Conservation (phyloP, 2,797 vertebrate genomes). For the Lophotriccus pileatus region DNA sequence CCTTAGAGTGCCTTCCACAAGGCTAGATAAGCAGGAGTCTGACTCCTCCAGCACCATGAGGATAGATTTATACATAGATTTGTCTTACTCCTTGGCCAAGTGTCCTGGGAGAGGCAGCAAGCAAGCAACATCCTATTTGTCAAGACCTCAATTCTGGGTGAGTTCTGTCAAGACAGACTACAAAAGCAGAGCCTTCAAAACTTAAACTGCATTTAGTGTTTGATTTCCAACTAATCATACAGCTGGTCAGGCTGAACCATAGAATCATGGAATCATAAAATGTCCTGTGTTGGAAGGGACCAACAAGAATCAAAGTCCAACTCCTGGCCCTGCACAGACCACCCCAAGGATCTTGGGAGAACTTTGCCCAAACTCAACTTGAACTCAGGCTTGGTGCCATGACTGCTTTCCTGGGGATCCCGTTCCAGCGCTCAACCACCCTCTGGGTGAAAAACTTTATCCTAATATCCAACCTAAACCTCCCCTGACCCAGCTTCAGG, state of each 20-base stretch:
- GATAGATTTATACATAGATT: neutral
- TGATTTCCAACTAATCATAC: neutral
- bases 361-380: neutral
- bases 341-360: neutral
- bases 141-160: neutral
- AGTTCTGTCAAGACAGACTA: neutral
- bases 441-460: neutral
- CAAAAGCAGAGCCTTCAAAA: neutral
- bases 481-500: neutral
- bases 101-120: neutral
- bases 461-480: neutral
- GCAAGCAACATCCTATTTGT: neutral
- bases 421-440: neutral
- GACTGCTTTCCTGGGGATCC: neutral
- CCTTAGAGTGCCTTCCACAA: neutral
- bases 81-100: neutral
- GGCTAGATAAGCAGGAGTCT: neutral
- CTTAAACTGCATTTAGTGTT: neutral
- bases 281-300: neutral
- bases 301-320: neutral
- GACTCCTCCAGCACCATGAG: neutral
- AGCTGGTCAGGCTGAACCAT: neutral
- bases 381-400: neutral
- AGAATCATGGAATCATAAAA: neutral
- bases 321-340: neutral